Conservation (phyloP, 2,888 invertebrate genomes). For the Drosophila conformis region DNA sequence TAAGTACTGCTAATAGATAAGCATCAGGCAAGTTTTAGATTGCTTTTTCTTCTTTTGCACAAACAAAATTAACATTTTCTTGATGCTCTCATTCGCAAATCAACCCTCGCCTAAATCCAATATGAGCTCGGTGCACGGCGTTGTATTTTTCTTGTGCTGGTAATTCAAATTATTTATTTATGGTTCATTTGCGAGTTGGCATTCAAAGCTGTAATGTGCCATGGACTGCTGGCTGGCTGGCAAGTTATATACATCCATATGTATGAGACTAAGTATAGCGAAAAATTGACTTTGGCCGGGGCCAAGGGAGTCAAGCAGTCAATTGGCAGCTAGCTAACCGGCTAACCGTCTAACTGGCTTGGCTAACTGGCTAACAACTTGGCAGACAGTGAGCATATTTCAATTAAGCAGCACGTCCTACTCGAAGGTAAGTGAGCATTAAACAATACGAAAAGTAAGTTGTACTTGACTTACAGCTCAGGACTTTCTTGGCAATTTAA, state of each 20-base stretch:
- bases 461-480: slow-evolving; percentile 13
- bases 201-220: slow-evolving; percentile 64
- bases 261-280: slow-evolving; percentile 47
- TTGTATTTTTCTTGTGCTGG: slow-evolving; percentile 45
- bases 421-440: slow-evolving; percentile 49
- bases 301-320: slow-evolving; percentile 28
- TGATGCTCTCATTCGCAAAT: neutral
- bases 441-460: slow-evolving; percentile 40
- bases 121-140: slow-evolving; percentile 9
- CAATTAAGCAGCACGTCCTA: slow-evolving; percentile 59
- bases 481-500: slow-evolving; percentile 32
- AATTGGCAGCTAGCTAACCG: slow-evolving; percentile 22
- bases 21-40: no score
- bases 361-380: slow-evolving; percentile 27
- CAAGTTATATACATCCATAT: slow-evolving; percentile 55
- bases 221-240: slow-evolving; percentile 15
- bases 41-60: no score
- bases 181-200: slow-evolving; percentile 77
- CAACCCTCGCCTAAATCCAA: slow-evolving; percentile 26
- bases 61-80: neutral
- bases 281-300: slow-evolving; percentile 65
- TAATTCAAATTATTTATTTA: slow-evolving; percentile 76
- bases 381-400: slow-evolving; percentile 40
- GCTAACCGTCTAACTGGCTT: slow-evolving; percentile 16
- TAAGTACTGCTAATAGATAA: neutral